phyloP scores from a whole-genome alignment of 2,113 vertebrate genomes.

The Scatophagus argus region DNA sequence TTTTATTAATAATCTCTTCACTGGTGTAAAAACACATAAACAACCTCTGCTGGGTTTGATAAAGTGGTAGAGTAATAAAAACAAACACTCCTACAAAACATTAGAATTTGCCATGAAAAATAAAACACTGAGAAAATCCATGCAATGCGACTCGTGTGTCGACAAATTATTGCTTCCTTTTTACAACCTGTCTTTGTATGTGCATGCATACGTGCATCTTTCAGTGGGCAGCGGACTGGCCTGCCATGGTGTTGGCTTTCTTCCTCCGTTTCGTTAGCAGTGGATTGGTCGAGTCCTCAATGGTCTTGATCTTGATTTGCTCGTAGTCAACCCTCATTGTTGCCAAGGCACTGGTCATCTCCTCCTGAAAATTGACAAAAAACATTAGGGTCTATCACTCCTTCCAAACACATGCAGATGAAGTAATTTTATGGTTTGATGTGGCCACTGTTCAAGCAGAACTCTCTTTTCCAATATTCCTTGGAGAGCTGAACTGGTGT shows the following conservation, averaged over 20 bases:
- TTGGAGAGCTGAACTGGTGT: background rate
- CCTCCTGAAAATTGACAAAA: constrained; percentile 86
- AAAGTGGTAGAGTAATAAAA: constrained; percentile 81
- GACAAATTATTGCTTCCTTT: constrained; percentile 89
- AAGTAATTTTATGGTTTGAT: background rate
- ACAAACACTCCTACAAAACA: constrained; percentile 78
- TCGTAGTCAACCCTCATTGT: constrained; percentile 98
- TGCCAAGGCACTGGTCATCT: constrained; percentile 99
- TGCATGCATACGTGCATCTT: constrained; percentile 57
- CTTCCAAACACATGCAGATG: background rate
- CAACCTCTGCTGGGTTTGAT: constrained; percentile 56
- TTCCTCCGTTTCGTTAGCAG: constrained; percentile 95
- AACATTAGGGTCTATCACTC: background rate
- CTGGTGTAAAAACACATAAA: constrained; percentile 69
- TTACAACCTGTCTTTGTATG: constrained; percentile 80
- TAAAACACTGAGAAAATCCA: constrained; percentile 76
- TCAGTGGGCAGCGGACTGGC: constrained; percentile 82
- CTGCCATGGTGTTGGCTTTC: constrained; percentile 84
- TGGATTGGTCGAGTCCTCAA: constrained; percentile 95
- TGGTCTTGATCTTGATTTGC: constrained; percentile 98
- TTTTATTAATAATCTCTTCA: constrained; percentile 67
- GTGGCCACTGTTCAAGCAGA: background rate
- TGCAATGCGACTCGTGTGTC: constrained; percentile 63
- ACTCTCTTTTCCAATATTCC: background rate
- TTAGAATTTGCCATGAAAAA: constrained; percentile 74